A percentile compares a stretch with the other conserved stretches of the same genome.
Evolutionary conservation across 2,113 vertebrate species (phyloP).

Genomic region (Cathartes aura): DNA sequence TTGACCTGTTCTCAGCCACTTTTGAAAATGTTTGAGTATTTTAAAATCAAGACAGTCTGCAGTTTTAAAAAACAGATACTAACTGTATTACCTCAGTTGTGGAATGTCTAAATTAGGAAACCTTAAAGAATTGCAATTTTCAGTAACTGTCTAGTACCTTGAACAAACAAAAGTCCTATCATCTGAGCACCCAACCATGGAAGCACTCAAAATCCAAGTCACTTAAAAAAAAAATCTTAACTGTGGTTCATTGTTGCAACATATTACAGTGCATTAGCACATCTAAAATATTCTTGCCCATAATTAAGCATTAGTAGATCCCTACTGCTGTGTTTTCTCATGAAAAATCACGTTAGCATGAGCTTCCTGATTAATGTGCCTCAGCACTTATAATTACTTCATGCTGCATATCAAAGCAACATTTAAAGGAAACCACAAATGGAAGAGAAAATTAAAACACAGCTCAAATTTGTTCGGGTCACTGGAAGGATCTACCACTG

Average conservation of each 20-base stretch:
- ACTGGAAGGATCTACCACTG: conserved; percentile 40
- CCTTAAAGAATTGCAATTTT: background rate
- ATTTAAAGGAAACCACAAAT: conserved; percentile 39
- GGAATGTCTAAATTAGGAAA: background rate
- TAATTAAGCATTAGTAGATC: background rate
- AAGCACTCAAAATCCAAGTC: background rate
- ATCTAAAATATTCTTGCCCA: conserved; percentile 16
- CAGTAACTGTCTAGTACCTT: background rate
- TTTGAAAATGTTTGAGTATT: background rate
- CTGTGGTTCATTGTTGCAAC: background rate
- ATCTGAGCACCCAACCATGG: background rate
- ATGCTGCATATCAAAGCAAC: conserved; percentile 43
- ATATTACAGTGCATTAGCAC: background rate
- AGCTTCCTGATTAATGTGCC: conserved; percentile 53
- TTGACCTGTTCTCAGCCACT: background rate
- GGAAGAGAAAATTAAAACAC: conserved; percentile 47
- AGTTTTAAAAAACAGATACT: background rate
- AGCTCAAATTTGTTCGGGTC: conserved; percentile 34
- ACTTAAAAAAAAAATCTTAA: background rate
- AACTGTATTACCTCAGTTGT: background rate
- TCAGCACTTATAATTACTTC: conserved; percentile 43
- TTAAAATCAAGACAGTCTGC: background rate
- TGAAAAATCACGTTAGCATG: conserved; percentile 54
- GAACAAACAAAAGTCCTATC: background rate
- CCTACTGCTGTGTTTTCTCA: conserved; percentile 38